Conservation (phyloP, 2,888 invertebrate genomes). For the Dinocampus coccinellae region DNA sequence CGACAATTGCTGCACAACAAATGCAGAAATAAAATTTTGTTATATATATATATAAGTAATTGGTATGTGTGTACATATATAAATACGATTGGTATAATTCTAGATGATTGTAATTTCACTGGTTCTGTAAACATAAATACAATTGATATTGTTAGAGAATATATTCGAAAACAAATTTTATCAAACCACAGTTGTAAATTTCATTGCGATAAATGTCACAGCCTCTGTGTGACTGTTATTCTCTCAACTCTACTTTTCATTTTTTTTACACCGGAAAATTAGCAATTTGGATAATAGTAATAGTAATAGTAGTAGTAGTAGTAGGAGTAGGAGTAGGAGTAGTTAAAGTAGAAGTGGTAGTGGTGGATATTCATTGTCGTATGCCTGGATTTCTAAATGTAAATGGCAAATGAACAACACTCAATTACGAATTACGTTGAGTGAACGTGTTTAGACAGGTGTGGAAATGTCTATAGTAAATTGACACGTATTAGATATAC, state of each 20-base stretch:
- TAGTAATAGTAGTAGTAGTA: too few relatives aligned
- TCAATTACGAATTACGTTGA: constrained; percentile 25
- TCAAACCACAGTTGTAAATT: constrained; percentile 17
- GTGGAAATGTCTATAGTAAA: not conserved
- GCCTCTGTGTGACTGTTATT: not conserved
- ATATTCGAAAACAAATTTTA: constrained; percentile 25
- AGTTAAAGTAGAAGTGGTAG: not conserved
- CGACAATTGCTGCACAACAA: constrained; percentile 5
- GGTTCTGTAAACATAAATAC: constrained; percentile 17
- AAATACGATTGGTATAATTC: constrained; percentile 15
- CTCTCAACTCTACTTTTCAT: not conserved
- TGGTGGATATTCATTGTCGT: constrained; percentile 1
- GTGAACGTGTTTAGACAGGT: constrained; percentile 12
- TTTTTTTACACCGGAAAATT: not conserved
- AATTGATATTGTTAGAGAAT: constrained; percentile 25
- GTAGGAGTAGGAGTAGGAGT: too few relatives aligned
- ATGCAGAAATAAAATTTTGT: constrained; percentile 2
- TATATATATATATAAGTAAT: not conserved
- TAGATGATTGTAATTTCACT: constrained; percentile 20
- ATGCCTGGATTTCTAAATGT: constrained; percentile 14
- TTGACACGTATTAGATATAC: not conserved
- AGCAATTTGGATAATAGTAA: too few relatives aligned
- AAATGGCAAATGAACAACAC: constrained; percentile 29
- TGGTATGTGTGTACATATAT: not conserved
- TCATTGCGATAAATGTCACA: constrained; percentile 9